Percentiles rank a stretch among this genome's conserved stretches.
Conservation (phyloP, 30 jellyfish, hydroid and myxozoan genomes). For the Aurelia coerulea region DNA sequence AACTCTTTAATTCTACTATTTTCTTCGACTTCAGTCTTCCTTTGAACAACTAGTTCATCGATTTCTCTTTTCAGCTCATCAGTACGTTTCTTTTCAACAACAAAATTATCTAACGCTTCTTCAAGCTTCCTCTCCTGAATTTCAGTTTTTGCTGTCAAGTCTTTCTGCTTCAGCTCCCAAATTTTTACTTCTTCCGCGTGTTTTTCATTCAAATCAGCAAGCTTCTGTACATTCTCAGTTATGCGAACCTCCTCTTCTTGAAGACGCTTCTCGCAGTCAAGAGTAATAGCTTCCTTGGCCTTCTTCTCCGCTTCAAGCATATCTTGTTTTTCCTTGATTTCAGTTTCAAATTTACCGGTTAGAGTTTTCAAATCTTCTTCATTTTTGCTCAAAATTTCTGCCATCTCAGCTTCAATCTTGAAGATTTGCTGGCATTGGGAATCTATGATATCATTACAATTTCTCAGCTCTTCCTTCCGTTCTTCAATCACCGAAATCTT, state of each 20-base stretch:
- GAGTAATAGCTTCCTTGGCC: too few species aligned
- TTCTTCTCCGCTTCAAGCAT: background rate
- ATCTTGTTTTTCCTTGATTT: background rate
- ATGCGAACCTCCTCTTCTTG: too few species aligned
- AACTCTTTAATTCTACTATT: background rate
- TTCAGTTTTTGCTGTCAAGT: too few species aligned
- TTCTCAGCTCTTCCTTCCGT: too few species aligned
- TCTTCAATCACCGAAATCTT: background rate
- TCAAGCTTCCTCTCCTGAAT: background rate
- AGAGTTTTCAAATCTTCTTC: constrained; percentile 16
- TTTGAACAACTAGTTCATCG: too few species aligned
- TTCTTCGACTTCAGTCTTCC: too few species aligned
- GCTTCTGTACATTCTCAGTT: too few species aligned
- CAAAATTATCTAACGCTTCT: background rate
- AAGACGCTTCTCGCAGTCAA: too few species aligned
- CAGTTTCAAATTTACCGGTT: background rate
- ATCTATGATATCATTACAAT: background rate
- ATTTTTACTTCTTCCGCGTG: too few species aligned
- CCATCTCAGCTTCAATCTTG: constrained; percentile 39
- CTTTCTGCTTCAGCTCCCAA: too few species aligned
- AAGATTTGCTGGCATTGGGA: constrained; percentile 1
- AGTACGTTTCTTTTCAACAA: background rate
- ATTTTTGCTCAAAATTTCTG: constrained; percentile 23
- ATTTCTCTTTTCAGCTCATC: too few species aligned
- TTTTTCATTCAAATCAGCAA: too few species aligned